Percentiles rank a stretch among this genome's conserved stretches.
phyloP scores from a whole-genome alignment of 2,113 vertebrate genomes.

The Varanus salvator region DNA sequence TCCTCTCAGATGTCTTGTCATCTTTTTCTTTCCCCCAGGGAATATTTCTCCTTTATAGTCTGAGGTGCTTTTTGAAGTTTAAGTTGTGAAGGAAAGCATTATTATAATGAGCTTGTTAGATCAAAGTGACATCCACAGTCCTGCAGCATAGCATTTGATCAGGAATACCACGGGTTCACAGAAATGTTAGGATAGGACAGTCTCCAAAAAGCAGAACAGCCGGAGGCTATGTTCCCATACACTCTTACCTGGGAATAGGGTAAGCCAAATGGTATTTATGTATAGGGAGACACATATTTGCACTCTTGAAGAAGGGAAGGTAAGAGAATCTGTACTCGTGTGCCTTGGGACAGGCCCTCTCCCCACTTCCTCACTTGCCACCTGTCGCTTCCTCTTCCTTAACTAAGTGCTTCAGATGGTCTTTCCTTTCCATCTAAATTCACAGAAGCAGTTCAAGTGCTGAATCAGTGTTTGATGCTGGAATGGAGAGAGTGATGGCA shows the following conservation, averaged over 20 bases:
- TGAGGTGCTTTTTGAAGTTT: slow-evolving; percentile 36
- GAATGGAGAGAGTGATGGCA: too few relatives aligned
- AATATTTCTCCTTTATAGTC: slow-evolving; percentile 25
- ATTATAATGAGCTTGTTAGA: slow-evolving; percentile 41
- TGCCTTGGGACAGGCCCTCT: neutral
- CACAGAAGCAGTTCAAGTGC: too few relatives aligned
- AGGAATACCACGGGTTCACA: slow-evolving; percentile 3
- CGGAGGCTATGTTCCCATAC: neutral
- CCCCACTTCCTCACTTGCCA: neutral
- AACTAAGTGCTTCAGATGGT: neutral
- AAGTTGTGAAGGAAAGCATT: slow-evolving; percentile 24
- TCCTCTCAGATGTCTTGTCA: neutral
- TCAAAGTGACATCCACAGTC: slow-evolving; percentile 41
- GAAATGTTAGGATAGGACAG: neutral
- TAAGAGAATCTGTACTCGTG: neutral
- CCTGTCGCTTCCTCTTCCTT: too few relatives aligned
- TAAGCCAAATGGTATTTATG: neutral
- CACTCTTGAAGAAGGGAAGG: neutral
- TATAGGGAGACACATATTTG: neutral
- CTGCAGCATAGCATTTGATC: neutral
- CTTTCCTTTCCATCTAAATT: too few relatives aligned
- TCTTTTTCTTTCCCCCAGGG: slow-evolving; percentile 1
- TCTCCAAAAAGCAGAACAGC: neutral
- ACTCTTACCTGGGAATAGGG: neutral
- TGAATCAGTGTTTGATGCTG: too few relatives aligned